phyloP scores from a whole-genome alignment of 2,113 vertebrate species.

The Fulica atra region DNA sequence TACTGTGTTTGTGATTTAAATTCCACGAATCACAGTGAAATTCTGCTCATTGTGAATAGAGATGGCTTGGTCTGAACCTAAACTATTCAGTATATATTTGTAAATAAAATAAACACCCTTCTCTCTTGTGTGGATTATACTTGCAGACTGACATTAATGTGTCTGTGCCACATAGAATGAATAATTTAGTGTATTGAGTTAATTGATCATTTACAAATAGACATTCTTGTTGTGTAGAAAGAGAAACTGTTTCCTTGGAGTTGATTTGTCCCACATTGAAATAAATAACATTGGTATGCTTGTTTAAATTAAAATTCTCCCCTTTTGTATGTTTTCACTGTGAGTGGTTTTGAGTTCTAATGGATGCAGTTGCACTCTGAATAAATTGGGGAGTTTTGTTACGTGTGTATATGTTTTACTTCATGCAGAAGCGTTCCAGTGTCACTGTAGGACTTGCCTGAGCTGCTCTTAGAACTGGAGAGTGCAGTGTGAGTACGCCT shows the following conservation, averaged over 20 bases:
- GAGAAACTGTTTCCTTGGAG: not conserved
- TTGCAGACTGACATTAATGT: not conserved
- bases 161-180: not conserved
- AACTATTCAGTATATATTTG: not conserved
- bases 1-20: not conserved
- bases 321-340: not conserved
- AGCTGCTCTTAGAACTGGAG: conserved; percentile 16
- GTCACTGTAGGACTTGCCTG: conserved; percentile 29
- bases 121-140: not conserved
- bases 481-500: not conserved
- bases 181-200: not conserved
- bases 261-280: not conserved
- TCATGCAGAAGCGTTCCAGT: conserved; percentile 35
- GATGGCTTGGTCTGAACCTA: not conserved
- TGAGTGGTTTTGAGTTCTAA: conserved; percentile 55
- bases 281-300: not conserved
- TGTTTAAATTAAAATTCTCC: not conserved
- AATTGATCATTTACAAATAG: not conserved
- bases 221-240: not conserved
- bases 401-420: not conserved
- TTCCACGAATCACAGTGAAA: not conserved
- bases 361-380: conserved; percentile 48
- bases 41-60: not conserved
- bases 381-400: not conserved
- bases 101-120: not conserved